Evolutionary conservation across 2,113 vertebrate species (phyloP).

Genomic region (Clarias macrocephalus): DNA sequence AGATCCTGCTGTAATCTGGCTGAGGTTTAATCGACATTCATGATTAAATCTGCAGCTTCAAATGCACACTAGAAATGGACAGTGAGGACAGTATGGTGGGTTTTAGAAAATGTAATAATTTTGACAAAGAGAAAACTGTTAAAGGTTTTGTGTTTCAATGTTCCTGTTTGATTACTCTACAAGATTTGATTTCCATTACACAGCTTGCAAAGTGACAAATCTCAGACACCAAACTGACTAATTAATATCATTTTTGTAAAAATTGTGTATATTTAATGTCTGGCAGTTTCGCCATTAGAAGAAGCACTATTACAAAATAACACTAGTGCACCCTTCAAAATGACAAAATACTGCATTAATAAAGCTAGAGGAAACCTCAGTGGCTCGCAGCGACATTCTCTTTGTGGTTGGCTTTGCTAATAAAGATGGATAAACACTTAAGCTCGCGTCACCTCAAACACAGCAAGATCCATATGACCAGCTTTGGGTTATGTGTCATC

Average conservation of each 20-base stretch:
- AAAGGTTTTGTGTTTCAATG: not conserved
- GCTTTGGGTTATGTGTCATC: slow-evolving; percentile 7
- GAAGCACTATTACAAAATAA: not conserved
- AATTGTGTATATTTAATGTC: not conserved
- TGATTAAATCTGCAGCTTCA: slow-evolving; percentile 61
- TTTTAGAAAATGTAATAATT: not conserved
- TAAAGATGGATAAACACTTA: not conserved
- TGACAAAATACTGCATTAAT: not conserved
- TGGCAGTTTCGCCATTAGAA: not conserved
- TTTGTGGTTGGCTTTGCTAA: not conserved
- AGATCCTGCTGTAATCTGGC: slow-evolving; percentile 57
- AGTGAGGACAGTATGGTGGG: slow-evolving; percentile 52
- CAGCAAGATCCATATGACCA: slow-evolving; percentile 19
- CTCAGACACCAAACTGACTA: not conserved
- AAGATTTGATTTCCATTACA: not conserved
- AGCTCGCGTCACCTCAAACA: slow-evolving; percentile 10
- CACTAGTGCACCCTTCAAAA: not conserved
- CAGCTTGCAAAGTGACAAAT: not conserved
- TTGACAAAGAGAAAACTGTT: not conserved
- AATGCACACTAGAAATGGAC: slow-evolving; percentile 61
- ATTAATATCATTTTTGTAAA: not conserved
- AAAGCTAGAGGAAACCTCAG: not conserved
- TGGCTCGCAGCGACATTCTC: not conserved
- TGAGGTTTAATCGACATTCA: slow-evolving; percentile 65
- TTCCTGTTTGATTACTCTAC: no score